These are phyloP conservation scores for Pseudanteris insignis DNA, from an alignment of 2,888 invertebrate genomes.

Conservation along the genomic window DNA sequence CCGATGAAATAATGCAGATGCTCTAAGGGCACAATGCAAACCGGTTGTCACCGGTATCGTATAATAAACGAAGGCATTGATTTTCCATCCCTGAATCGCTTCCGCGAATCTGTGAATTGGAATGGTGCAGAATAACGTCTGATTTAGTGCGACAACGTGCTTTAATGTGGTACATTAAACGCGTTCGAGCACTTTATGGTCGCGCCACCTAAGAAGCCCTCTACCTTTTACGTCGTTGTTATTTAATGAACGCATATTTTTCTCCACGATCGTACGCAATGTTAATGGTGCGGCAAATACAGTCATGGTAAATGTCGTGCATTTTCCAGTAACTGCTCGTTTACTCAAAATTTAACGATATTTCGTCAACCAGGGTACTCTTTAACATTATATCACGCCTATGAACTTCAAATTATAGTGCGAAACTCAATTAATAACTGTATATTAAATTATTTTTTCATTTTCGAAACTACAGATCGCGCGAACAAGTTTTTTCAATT, in stretches of 20 bases:
- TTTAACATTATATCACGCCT: too few species aligned
- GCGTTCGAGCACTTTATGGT: conserved; percentile 17
- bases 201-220: conserved; percentile 15
- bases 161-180: conserved; percentile 14
- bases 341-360: too few species aligned
- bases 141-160: conserved; percentile 18
- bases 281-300: conserved; percentile 7
- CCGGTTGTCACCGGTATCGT: conserved; percentile 32
- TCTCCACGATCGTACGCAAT: background rate
- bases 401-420: too few species aligned
- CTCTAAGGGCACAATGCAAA: conserved; percentile 23
- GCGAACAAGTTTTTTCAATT: too few species aligned
- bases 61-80: conserved; percentile 48
- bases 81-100: conserved; percentile 46
- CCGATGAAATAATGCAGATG: conserved; percentile 17
- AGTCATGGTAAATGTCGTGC: background rate
- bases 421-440: too few species aligned
- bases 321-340: too few species aligned
- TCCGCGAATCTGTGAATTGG: conserved; percentile 47
- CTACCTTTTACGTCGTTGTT: conserved; percentile 11
- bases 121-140: conserved; percentile 16
- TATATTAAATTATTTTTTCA: too few species aligned
- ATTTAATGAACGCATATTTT: conserved; percentile 24
- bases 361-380: too few species aligned
- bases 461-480: too few species aligned